Base-by-base conservation (phyloP, 30 jellyfish, hydroid and myxozoan genomes). In the Mastigias papua region DNA sequence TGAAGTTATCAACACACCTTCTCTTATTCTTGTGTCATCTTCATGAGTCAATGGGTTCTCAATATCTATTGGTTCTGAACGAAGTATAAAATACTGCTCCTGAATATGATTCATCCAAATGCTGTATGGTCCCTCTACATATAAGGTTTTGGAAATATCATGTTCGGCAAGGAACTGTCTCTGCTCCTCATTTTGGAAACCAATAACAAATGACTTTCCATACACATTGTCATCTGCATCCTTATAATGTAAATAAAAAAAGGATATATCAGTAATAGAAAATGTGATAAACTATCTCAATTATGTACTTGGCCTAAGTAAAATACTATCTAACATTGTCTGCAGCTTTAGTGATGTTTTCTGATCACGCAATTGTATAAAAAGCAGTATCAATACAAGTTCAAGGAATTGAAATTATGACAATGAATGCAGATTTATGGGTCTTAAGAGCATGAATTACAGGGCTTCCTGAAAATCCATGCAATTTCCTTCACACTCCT, bases 111-210 rank as follows among this genome's bases (percentile, higher is more conserved):
- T 78, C 90, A 95, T 80, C 99, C 99, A 95, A 6, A 95, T 90
- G 58, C 64, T 27, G 25, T 49, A 75, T 1, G 99, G 99, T 0
- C 99, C 99, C 61, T 95, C 99, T 0, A 95, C 73, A 57, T 90
- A 90, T n/a, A 95, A 86, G 17, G 97, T 51, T 33, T 68, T 73
- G 1, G 80, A 57, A 28, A 87, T 15, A 54, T 88, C 78, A 63
- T 76, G 80, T 11, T 34, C 73, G 26, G 86, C 70, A 50, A 95
- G 62, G 70, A 84, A 81, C 19, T 85, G 89, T 31, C 73, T 81
- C 66, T 95, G 99, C 63, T 85, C 84, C 9, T 78, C 79, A 73
- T 78, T 90, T 35, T 88, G 96, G 34, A 89, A 79, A 48, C 97
- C 83, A 69, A 95, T 85, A 7, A 89, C 62, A 68, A 89, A 95